Base-by-base conservation (phyloP, 2,888 invertebrate genomes). In the Heliconius aoede region DNA sequence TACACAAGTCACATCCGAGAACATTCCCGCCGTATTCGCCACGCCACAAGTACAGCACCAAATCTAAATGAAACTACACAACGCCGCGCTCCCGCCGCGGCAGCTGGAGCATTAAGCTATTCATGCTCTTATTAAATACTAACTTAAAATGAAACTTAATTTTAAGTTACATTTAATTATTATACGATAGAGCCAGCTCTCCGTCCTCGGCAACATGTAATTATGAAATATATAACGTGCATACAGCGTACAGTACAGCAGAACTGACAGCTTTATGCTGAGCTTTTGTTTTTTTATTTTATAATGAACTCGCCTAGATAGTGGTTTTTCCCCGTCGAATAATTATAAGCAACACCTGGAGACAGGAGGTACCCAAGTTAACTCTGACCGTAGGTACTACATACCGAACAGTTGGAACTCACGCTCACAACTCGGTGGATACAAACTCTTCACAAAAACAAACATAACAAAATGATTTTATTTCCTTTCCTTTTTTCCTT, bases 41-140 rank as follows among this genome's bases (percentile, higher is more conserved):
- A 18, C 46, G 8, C 68, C 68, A 51, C 68, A 68, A 68, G 68
- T 68, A 46, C 40, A 24, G 67, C 18, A 40, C 40, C 24, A 67
- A 46, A 67, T 46, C 67, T 67, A 67, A 40, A 67, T 67, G 67
- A 67, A 67, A 69, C 51, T 69, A 51, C 68, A 69, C 68, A 55
- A 69, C 58, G 58, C 71, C 71, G 32, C 58, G 30, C 32, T 71
- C 71, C 15, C 21, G n/a, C 30, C 55, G 69, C 26, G 72, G 26
- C 72, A 72, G 60, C 72, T 72, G 60, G 72, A 60, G 18, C 60
- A 8, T 36, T 40, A 60, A 72, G 24, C 72, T 72, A 32, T 11
- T 58, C 36, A 21, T 58, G 71, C 71, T 72, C 58, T 32, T 58
- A 60, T 36, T 72, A 36, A 36, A 72, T 71, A 36, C 30, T 60